phyloP scores from a whole-genome alignment of 2,888 invertebrate genomes.

The Anagyrus pseudococci region DNA sequence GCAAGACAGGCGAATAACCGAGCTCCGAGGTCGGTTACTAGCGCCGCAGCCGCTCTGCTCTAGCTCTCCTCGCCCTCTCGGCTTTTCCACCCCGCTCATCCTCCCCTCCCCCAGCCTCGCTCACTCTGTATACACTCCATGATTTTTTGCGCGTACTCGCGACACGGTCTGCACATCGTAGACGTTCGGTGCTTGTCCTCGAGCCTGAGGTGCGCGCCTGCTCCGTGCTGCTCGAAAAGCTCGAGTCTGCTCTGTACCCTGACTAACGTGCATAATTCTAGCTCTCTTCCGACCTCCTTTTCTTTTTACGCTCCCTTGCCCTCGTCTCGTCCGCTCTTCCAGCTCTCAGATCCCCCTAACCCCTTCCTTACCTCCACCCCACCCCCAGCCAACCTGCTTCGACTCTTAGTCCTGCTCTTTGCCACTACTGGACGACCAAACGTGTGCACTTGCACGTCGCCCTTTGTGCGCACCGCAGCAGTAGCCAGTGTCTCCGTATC shows the following conservation, averaged over 20 bases:
- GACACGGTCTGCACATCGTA: conserved; percentile 46
- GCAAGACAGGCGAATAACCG: not conserved
- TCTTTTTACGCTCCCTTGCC: not conserved
- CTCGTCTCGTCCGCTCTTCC: conserved; percentile 25
- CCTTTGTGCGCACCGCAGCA: no score
- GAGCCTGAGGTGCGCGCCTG: conserved; percentile 58
- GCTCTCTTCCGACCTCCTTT: conserved; percentile 25
- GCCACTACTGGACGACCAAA: no score
- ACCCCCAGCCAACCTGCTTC: not conserved
- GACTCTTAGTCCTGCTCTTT: no score
- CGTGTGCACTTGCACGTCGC: no score
- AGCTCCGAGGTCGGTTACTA: not conserved
- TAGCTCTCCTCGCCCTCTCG: no score
- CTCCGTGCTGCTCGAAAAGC: conserved; percentile 44
- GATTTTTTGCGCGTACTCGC: conserved; percentile 10
- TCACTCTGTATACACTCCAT: no score
- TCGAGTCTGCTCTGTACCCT: conserved; percentile 60
- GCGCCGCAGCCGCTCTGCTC: not conserved
- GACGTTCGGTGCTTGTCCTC: conserved; percentile 60
- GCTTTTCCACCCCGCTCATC: no score
- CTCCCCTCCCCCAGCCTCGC: conserved; percentile 27
- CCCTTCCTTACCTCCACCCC: conserved; percentile 7
- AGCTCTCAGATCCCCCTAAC: conserved; percentile 15
- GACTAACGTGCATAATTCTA: conserved; percentile 47
- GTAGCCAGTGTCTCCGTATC: no score